phyloP scores from a whole-genome alignment of 2,888 invertebrate genomes.

The Papilio gigon region DNA sequence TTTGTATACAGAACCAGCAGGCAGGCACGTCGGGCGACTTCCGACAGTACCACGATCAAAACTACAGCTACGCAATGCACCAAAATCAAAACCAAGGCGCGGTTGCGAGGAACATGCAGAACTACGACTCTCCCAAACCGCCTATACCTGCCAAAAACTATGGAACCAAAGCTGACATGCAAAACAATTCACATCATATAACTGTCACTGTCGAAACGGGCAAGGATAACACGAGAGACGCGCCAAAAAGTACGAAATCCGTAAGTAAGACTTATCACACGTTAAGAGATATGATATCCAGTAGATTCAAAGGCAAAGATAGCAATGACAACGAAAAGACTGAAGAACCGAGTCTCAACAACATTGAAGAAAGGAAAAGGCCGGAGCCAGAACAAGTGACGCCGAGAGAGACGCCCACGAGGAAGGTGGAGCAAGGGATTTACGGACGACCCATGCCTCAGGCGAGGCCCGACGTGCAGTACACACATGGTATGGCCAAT shows the following conservation, averaged over 20 bases:
- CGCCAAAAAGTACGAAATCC: slow-evolving; percentile 84
- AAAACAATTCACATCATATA: slow-evolving; percentile 77
- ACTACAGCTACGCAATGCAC: slow-evolving; percentile 79
- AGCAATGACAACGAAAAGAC: slow-evolving; percentile 80
- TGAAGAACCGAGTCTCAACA: slow-evolving; percentile 83
- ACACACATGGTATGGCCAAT: slow-evolving; percentile 67
- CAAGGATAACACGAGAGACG: slow-evolving; percentile 82
- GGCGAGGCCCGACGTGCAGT: slow-evolving; percentile 76
- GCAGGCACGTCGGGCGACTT: slow-evolving; percentile 78
- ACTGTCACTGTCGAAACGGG: slow-evolving; percentile 84
- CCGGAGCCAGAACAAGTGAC: slow-evolving; percentile 73
- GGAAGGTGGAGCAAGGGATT: slow-evolving; percentile 83
- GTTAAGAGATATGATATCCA: slow-evolving; percentile 91
- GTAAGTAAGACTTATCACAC: slow-evolving; percentile 91
- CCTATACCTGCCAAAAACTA: slow-evolving; percentile 79
- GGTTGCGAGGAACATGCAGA: slow-evolving; percentile 69
- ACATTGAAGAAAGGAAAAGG: slow-evolving; percentile 83
- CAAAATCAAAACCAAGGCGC: slow-evolving; percentile 68
- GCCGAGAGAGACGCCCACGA: slow-evolving; percentile 71
- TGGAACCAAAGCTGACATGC: slow-evolving; percentile 62
- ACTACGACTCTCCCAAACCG: slow-evolving; percentile 74
- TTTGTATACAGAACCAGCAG: slow-evolving; percentile 75
- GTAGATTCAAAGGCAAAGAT: slow-evolving; percentile 86
- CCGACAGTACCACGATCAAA: slow-evolving; percentile 80
- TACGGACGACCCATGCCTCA: slow-evolving; percentile 84